These are phyloP conservation scores for Nudaria mundana DNA, from an alignment of 2,888 invertebrate genomes.

Conservation along the genomic window DNA sequence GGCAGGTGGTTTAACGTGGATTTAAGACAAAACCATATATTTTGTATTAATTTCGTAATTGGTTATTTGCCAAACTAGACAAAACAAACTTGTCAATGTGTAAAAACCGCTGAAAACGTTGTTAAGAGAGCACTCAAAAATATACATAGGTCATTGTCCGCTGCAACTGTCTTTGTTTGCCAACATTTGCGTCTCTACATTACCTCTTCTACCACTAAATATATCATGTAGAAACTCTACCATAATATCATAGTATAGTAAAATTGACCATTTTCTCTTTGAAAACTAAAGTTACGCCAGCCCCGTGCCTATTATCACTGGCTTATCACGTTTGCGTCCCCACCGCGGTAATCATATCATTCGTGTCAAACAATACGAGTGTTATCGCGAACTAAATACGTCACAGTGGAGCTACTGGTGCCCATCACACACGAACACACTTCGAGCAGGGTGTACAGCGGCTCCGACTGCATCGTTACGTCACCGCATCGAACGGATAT, in stretches of 20 bases:
- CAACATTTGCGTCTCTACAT: constrained; percentile 19
- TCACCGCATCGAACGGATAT: constrained; percentile 59
- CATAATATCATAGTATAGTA: too few species aligned
- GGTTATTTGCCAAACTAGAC: too few species aligned
- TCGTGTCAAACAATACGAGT: constrained; percentile 25
- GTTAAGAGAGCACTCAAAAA: constrained; percentile 8
- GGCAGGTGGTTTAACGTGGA: too few species aligned
- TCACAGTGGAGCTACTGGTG: constrained; percentile 9
- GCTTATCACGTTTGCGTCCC: constrained; percentile 11
- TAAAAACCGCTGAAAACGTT: not conserved
- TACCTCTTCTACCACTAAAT: not conserved
- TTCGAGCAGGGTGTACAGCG: constrained; percentile 29
- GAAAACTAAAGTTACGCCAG: too few species aligned
- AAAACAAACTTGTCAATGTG: too few species aligned
- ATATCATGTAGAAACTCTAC: too few species aligned
- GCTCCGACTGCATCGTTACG: constrained; percentile 39
- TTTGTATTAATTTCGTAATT: too few species aligned
- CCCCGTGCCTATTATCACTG: constrained; percentile 5
- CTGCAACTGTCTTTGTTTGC: constrained; percentile 19
- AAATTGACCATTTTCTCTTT: too few species aligned
- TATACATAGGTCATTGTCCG: constrained; percentile 24
- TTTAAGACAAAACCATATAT: too few species aligned
- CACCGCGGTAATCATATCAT: constrained; percentile 15
- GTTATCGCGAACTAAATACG: constrained; percentile 33
- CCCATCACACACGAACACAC: constrained; percentile 5